A percentile compares a stretch with the other conserved stretches of the same genome.
Conservation (phyloP, 2,888 invertebrate species). For the Drosophila nigritarsus region DNA sequence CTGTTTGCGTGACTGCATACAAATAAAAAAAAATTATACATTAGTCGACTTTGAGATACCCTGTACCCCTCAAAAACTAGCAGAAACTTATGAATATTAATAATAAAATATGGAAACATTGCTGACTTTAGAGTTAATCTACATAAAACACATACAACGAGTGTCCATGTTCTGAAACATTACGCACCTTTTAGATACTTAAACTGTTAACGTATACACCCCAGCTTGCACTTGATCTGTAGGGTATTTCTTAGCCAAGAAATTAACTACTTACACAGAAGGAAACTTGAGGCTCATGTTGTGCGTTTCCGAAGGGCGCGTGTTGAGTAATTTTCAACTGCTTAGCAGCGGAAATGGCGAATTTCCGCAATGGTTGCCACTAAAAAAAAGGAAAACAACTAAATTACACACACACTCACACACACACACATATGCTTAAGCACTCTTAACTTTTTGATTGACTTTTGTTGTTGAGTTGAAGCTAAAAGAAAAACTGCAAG, state of each 20-base stretch:
- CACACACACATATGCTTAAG: conserved; percentile 13
- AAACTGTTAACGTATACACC: not conserved
- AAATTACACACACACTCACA: conserved; percentile 21
- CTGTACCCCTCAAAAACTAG: not conserved
- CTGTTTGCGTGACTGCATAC: conserved; percentile 38
- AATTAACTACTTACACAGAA: conserved; percentile 31
- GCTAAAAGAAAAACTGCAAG: conserved; percentile 6
- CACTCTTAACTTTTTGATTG: conserved; percentile 39
- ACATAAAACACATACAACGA: not conserved
- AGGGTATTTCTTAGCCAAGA: conserved; percentile 18
- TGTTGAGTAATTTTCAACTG: conserved; percentile 68
- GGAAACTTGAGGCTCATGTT: conserved; percentile 30
- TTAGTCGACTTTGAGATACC: not conserved
- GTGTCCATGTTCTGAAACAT: not conserved
- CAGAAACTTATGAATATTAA: not conserved
- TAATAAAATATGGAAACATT: not conserved
- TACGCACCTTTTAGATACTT: fast-evolving
- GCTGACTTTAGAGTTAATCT: not conserved
- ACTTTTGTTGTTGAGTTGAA: conserved; percentile 22
- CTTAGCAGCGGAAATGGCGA: conserved; percentile 74
- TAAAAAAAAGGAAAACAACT: conserved; percentile 16
- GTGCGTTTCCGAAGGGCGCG: conserved; percentile 39
- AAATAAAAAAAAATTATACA: not conserved
- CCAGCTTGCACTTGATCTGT: not conserved
- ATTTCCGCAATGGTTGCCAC: conserved; percentile 68